Conservation (phyloP, 2,113 vertebrate genomes). For the Mobula birostris region DNA sequence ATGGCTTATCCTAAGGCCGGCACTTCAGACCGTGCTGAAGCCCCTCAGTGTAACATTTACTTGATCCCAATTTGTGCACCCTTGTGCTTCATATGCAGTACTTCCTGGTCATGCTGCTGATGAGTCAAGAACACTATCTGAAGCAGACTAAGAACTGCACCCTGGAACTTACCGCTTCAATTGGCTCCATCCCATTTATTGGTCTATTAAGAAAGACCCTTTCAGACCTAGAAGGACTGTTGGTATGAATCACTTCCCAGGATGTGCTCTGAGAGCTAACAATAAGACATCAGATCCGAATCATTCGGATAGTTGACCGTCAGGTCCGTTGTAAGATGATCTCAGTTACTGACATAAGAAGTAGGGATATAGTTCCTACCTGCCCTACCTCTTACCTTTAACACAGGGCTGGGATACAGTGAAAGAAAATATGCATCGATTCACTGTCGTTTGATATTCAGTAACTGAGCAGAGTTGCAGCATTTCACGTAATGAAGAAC, state of each 20-base stretch:
- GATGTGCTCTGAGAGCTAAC: background rate
- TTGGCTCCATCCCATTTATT: background rate
- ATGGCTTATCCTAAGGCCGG: background rate
- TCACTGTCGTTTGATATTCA: background rate
- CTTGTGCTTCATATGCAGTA: background rate
- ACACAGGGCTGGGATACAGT: background rate
- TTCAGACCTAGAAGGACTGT: background rate
- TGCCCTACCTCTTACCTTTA: background rate
- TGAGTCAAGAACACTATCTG: background rate
- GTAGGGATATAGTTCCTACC: background rate
- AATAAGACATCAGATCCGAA: background rate
- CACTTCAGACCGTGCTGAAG: background rate
- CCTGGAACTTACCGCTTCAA: background rate
- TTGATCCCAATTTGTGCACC: background rate
- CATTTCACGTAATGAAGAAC: background rate
- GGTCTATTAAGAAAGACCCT: background rate
- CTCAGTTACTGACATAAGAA: constrained; percentile 24
- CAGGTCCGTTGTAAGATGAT: background rate
- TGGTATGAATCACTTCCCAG: background rate
- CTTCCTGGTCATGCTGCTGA: background rate
- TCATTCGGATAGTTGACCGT: background rate
- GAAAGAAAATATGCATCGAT: background rate
- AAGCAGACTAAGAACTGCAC: background rate
- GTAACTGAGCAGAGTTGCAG: background rate
- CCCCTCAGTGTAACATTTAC: background rate